Evolutionary conservation across 1,140 invertebrate species (phyloP).

Genomic region (Camponotus pennsylvanicus): DNA sequence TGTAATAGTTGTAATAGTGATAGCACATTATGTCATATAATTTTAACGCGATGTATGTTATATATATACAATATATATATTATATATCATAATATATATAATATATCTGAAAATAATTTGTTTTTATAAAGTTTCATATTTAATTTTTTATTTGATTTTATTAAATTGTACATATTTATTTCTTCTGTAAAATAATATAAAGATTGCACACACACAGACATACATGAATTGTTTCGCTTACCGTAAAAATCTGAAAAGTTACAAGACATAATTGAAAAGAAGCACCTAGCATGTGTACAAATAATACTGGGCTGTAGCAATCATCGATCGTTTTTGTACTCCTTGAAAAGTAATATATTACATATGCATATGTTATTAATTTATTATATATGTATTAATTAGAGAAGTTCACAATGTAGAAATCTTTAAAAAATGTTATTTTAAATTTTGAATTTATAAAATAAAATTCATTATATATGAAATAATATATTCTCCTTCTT

Average conservation of each 20-base stretch:
- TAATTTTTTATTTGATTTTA: background rate
- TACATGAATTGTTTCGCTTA: constrained; percentile 12
- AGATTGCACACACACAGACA: too few relatives aligned
- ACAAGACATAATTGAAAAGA: constrained; percentile 55
- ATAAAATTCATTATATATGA: too few relatives aligned
- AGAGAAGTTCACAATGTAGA: too few relatives aligned
- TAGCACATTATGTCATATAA: background rate
- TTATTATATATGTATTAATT: too few relatives aligned
- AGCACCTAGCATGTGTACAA: constrained; percentile 47
- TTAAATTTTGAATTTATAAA: too few relatives aligned
- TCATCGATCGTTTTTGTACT: constrained; percentile 36
- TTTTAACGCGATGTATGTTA: too few relatives aligned
- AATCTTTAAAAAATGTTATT: too few relatives aligned
- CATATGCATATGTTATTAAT: background rate
- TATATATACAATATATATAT: too few relatives aligned
- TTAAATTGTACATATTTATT: background rate
- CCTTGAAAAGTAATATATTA: constrained; percentile 16
- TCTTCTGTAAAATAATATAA: background rate
- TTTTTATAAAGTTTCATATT: too few relatives aligned
- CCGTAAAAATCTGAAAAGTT: constrained; percentile 43
- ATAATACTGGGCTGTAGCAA: constrained; percentile 60
- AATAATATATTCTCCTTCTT: too few relatives aligned
- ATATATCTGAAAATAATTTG: too few relatives aligned
- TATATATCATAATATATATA: too few relatives aligned
- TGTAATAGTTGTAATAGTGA: background rate